Evolutionary conservation across 2,888 invertebrate genomes (phyloP), one percentile per base, ranked within the genome.

Genomic region (Philopedon plagiatum): DNA sequence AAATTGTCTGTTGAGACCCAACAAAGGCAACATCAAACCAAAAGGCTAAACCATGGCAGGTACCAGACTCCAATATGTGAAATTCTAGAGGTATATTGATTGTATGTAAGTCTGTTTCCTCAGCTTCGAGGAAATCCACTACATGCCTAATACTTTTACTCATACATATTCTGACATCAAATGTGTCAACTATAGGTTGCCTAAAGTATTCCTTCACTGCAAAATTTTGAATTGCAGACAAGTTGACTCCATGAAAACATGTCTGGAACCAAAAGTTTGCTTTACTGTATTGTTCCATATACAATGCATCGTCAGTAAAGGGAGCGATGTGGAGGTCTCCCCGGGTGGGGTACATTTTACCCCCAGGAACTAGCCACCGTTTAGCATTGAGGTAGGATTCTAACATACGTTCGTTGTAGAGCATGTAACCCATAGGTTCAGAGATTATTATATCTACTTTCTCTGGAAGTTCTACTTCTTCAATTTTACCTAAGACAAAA

Each of bases 401-500:
- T 78, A 99, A 88, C 99, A 99, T 99, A 75, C 99, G 90, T 86
- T 99, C 99, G 87, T 99, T 99, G 86, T 98, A 98, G 67, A 99
- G 87, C 99, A 99, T 99, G 85, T 99, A 99, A n/a, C 99, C 99
- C 99, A 99, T 99, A 0, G 99, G 99, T 87, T 99, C 99, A 1
- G 98, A 98, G 78, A 99, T 96, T 80, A 99, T 98, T 46, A 98
- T 92, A 87, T 99, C 99, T 18, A 99, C 98, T 81, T 90, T 91
- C 85, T 99, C 98, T 0, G 98, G 97, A 75, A 99, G 87, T 78
- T 95, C 94, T 49, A 99, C 95, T 87, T 99, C 99, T 86, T 99
- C 99, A 74, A 99, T 97, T 89, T 99, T 99, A 58, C 80, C 79
- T 75, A 46, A 1, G 67, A 68, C 8, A 44, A 23, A 56, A 63